These are phyloP conservation scores for Acrossocheilus fasciatus DNA, from an alignment of 2,797 vertebrate species.

Conservation along the genomic window DNA sequence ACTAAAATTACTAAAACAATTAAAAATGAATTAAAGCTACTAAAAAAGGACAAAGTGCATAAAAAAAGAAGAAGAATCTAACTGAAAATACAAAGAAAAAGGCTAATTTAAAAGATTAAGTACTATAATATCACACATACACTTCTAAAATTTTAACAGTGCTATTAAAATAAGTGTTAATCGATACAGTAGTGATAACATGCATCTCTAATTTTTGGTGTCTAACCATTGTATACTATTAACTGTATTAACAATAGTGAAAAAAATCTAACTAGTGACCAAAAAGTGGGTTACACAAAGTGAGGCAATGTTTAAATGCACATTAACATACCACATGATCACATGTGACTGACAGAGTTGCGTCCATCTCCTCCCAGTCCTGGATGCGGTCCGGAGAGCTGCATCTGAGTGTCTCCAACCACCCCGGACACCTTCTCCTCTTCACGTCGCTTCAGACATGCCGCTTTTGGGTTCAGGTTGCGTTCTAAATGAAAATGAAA, in stretches of 20 bases:
- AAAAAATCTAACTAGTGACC: not conserved
- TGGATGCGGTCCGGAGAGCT: constrained; percentile 90
- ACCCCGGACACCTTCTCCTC: constrained; percentile 98
- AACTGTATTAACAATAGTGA: not conserved
- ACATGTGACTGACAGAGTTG: constrained; percentile 97
- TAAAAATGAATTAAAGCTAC: no score
- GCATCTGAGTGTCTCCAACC: constrained; percentile 93
- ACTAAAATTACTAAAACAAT: no score
- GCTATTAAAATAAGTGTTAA: not conserved
- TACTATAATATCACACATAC: no score
- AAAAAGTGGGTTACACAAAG: not conserved
- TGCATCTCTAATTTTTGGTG: not conserved
- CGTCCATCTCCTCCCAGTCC: constrained; percentile 92
- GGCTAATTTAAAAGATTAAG: no score
- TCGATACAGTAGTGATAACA: not conserved
- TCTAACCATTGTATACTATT: not conserved
- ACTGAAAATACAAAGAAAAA: no score
- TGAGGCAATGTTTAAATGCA: not conserved
- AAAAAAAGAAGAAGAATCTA: not conserved
- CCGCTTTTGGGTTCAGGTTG: constrained; percentile 98
- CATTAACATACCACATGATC: constrained; percentile 70
- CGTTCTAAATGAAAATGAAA: constrained; percentile 81
- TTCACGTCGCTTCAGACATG: constrained; percentile 97
- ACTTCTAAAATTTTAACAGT: no score
- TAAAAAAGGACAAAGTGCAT: no score